Percentiles rank a stretch among this genome's conserved stretches.
These are phyloP conservation scores for Leptobrachium leishanense DNA, from an alignment of 2,113 vertebrate genomes.

Conservation along the genomic window DNA sequence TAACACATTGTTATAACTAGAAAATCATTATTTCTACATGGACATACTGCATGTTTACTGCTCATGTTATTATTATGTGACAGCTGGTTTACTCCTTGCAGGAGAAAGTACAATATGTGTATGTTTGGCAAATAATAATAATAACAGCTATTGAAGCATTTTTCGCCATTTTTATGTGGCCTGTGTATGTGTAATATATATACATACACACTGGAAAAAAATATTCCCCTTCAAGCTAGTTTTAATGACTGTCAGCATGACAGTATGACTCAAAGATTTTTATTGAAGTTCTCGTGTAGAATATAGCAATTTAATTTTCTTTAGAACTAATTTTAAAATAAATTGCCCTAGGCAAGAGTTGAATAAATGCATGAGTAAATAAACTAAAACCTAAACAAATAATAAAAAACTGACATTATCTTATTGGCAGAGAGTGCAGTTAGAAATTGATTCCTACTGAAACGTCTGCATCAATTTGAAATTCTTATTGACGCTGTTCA, in stretches of 20 bases:
- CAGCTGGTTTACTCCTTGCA: no score
- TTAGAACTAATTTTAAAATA: conserved; percentile 76
- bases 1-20: no score
- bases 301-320: conserved; percentile 71
- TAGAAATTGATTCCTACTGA: conserved; percentile 42
- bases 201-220: conserved; percentile 50
- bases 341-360: conserved; percentile 65
- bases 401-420: conserved; percentile 69
- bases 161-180: no score
- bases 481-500: no score
- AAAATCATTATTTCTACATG: no score
- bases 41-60: no score
- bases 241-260: conserved; percentile 66
- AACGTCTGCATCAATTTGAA: no score
- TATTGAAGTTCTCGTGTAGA: conserved; percentile 63
- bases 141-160: no score
- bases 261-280: conserved; percentile 72
- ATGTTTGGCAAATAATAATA: no score
- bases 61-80: no score
- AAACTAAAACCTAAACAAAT: conserved; percentile 69
- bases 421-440: conserved; percentile 62
- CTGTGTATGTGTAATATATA: no score
- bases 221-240: conserved; percentile 63
- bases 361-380: conserved; percentile 73
- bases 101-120: no score